Base-by-base conservation (phyloP, 2,113 vertebrate species). In the Meleagris gallopavo region DNA sequence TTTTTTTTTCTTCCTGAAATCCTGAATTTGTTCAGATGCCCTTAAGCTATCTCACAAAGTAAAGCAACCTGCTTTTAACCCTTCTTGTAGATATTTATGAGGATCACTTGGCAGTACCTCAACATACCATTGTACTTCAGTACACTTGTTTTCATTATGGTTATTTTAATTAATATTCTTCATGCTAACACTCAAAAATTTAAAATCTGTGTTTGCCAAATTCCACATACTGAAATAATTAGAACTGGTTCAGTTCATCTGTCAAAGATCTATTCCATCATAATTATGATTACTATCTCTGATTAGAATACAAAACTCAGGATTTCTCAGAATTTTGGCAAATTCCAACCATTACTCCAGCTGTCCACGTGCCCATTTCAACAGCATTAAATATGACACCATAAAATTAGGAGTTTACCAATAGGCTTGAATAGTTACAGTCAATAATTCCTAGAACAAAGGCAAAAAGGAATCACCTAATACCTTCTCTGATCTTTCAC, bases 41-140 rank as follows among this genome's bases (percentile, higher is more conserved):
- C 38, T 74, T 71, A 46, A 43, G 43, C 43, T 76, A 25, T 4
- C 6, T 17, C 34, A 87, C 5, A 24, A 87, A 65, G 29, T 21
- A 86, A 4, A 3, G 1, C 8, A 92, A 43, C 40, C 11, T 66
- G 34, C 30, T 29, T 74, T 60, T 65, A 46, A 71, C 18, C 9
- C 3, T 1, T 60, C 22, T 52, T 14, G 15, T 24, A 83, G 86
- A n/a, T 29, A 18, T 14, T 81, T 74, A 32, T 32, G 76, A 74
- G 30, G 55, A 45, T 58, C 38, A 40, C 20, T 62, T 48, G 24
- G 58, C 4, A 11, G 30, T 29, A 71, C 50, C 24, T 48, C 0
- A 0, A 15, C 41, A 60, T 9, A 50, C 8, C 11, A 71, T 0
- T 46, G 13, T 32, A 75, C 29, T 58, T 66, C 0, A 0, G 36